Evolutionary conservation across 1,140 invertebrate species (phyloP), one percentile per base, ranked within the genome.

Genomic region (Schlechtendalia chinensis): DNA sequence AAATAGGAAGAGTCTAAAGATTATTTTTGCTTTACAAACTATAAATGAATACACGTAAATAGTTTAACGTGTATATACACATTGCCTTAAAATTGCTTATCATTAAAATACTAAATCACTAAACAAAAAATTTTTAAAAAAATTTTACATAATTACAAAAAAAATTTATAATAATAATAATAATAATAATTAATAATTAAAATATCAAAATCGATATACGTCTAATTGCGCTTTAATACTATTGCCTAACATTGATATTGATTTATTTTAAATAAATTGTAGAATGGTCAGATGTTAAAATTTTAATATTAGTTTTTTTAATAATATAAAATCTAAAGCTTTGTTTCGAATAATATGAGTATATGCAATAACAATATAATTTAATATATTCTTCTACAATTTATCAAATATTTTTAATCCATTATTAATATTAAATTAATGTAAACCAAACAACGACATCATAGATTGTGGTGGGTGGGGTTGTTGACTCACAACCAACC

Each of bases 1-100:
- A 50, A 80, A 59, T 59, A 79, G 74, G 74, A 79, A 75, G 54
- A 79, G 74, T 79, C 74, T 79, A 79, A 45, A 6, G 12, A 50
- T 45, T 79, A 79, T 61, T 79, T 79, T 79, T 56, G 74, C 74
- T 45, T 79, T 22, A 61, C 16, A 24, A 10, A 59, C 14, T 54
- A 32, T 45, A 16, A 75, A 59, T 54, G 54, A 54, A 74, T 32
- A 75, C 12, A 77, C 8, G 59, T 19, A 77, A 58, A 77, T 59
- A 77, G 54, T 58, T 59, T 32, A 32, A 45, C 19, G 54, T 59
- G 54, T 59, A 75, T 59, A 75, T 39, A 75, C n/a, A n/a, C 27
- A 75, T 45, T 22, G 29, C 54, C 54, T 59, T 75, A 75, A 53
- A 75, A 72, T 27, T 53, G 8, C 69, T 45, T 67, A 67, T 39